Conservation (phyloP, 1,140 invertebrate species). For the Lepidurus arcticus region DNA sequence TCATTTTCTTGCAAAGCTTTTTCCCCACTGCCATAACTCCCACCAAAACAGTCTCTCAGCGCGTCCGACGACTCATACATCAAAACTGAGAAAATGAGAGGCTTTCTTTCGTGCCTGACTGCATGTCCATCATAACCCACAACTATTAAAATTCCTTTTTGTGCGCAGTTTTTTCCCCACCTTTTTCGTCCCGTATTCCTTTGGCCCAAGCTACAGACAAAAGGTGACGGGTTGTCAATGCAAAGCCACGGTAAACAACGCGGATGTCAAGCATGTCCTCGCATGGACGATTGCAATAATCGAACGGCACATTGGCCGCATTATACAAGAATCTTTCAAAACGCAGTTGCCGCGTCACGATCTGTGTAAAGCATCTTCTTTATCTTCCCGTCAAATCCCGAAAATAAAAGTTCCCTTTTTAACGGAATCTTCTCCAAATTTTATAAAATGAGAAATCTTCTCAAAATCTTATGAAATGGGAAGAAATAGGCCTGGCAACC, state of each 20-base stretch:
- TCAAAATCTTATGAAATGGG: not conserved
- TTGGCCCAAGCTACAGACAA: not conserved
- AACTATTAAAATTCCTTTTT: conserved; percentile 1
- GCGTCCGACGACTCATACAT: conserved; percentile 20
- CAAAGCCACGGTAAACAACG: conserved; percentile 17
- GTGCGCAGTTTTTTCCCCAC: not conserved
- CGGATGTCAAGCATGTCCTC: not conserved
- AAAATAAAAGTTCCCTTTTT: not conserved
- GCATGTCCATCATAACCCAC: conserved; percentile 16
- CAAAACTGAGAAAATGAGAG: conserved; percentile 1
- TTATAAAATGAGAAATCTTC: not conserved
- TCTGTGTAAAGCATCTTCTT: not conserved
- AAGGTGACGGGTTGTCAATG: conserved; percentile 15
- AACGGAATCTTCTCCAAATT: not conserved
- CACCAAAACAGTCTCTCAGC: conserved; percentile 15
- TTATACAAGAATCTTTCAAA: not conserved
- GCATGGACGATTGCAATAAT: conserved; percentile 8
- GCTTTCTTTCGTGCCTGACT: conserved; percentile 14
- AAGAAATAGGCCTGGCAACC: not conserved
- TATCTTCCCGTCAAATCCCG: not conserved
- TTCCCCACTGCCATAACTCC: conserved; percentile 3
- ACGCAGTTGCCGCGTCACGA: not conserved
- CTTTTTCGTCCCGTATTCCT: not conserved
- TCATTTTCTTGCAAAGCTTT: not conserved
- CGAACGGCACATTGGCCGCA: not conserved